phyloP scores from a whole-genome alignment of 2,113 vertebrate genomes.

The Nettapus auritus region DNA sequence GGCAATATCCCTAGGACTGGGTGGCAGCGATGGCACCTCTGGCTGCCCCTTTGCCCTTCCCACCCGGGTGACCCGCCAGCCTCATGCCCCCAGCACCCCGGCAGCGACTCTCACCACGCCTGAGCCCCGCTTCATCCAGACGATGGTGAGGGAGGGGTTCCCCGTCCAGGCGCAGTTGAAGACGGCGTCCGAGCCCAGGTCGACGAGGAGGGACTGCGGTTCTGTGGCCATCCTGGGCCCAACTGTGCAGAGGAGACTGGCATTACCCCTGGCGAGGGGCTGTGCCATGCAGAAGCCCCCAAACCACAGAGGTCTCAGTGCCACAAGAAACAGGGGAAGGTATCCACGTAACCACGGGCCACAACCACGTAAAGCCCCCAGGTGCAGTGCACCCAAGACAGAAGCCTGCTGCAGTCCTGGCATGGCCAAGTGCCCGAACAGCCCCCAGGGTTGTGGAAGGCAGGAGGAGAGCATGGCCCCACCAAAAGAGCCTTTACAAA shows the following conservation, averaged over 20 bases:
- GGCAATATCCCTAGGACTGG: not conserved
- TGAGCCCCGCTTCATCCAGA: constrained; percentile 99
- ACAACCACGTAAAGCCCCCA: not conserved
- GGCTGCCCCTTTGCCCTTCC: not conserved
- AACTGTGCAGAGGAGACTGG: constrained; percentile 74
- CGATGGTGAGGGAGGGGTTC: constrained; percentile 96
- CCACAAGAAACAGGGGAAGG: not conserved
- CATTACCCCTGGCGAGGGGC: not conserved
- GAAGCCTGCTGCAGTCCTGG: not conserved
- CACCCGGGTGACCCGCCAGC: not conserved
- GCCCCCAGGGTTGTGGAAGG: not conserved
- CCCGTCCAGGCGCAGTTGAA: constrained; percentile 98
- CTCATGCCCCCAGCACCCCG: accelerated
- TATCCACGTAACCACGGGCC: not conserved
- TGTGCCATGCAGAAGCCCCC: not conserved
- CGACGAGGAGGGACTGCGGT: constrained; percentile 93
- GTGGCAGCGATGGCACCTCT: no score
- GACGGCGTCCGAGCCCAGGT: constrained; percentile 91
- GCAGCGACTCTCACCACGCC: constrained; percentile 85
- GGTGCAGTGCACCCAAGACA: not conserved
- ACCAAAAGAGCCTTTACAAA: accelerated
- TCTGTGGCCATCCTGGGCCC: constrained; percentile 94
- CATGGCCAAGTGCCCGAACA: not conserved
- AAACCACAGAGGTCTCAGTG: not conserved
- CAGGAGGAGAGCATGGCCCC: not conserved